Evolutionary conservation across 2,797 vertebrate species (phyloP), one percentile per base, ranked within the genome.

Genomic region (Acanthurus tractus): DNA sequence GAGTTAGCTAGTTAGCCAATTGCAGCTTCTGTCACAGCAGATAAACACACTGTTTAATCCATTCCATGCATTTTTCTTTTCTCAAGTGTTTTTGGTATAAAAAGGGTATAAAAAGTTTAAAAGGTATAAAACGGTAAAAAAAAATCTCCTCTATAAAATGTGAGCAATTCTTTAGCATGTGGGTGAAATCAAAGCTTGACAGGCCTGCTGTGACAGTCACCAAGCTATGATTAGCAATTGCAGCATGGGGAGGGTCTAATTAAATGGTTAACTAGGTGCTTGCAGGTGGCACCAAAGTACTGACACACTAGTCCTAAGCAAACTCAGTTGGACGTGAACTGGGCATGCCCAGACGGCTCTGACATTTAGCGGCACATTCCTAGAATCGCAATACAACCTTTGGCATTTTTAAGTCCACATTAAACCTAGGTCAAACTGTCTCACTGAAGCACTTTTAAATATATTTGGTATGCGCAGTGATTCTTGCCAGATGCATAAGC

Each of bases 331-430:
- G 82, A 85, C 76, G 25, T 76, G 65, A 86, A 78, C 63, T 42
- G 48, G 74, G 82, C 88, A 69, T 82, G 92, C 72, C 73, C 70
- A 50, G 40, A 84, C 89, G 17, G 53, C 74, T 81, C 78, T 90
- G 86, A 90, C 90, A 89, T 94, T 93, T 90, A 85, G 58, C 50
- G 56, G 62, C 69, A 80, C 85, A 92, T 91, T 92, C 91, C 86
- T 79, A 48, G 86, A 79, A 91, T 77, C 18, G 25, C 59, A 74
- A 23, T 29, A 55, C 52, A 81, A 84, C 70, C 80, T 48, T 62
- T 77, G 75, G 75, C 63, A 63, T 80, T 74, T 76, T 76, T n/a
- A 69, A 72, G 73, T 80, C 68, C 56, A 29, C 56, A 55, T 77
- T 70, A 78, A 76, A 85, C 72, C 54, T 3, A 15, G 57, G 64